A percentile compares a stretch with the other conserved stretches of the same genome.
These are phyloP conservation scores for Drosophila prostipennis DNA, from an alignment of 2,888 invertebrate genomes.

Conservation along the genomic window DNA sequence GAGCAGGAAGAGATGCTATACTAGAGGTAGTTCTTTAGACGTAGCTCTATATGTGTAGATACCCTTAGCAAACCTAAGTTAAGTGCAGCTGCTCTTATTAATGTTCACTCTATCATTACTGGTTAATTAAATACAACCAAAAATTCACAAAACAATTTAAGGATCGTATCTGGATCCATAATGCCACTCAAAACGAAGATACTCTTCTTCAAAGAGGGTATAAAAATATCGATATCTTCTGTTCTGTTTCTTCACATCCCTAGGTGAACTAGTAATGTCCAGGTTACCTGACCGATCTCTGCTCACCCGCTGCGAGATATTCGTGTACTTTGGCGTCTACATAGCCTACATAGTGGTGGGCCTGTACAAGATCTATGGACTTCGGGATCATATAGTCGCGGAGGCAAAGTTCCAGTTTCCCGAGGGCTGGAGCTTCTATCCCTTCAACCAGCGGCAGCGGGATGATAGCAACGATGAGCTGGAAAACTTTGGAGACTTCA, in stretches of 20 bases:
- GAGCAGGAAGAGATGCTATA: constrained; percentile 9
- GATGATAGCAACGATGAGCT: constrained; percentile 83
- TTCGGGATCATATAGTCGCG: constrained; percentile 69
- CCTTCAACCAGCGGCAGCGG: constrained; percentile 53
- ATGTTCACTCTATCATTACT: constrained; percentile 13
- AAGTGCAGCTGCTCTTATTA: constrained; percentile 4
- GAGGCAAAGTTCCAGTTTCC: constrained; percentile 70
- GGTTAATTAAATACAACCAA: constrained; percentile 11
- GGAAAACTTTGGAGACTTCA: constrained; percentile 79
- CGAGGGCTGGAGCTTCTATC: constrained; percentile 76
- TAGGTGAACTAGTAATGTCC: constrained; percentile 12
- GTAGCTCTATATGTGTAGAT: constrained; percentile 22
- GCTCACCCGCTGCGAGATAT: constrained; percentile 70
- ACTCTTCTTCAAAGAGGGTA: neutral
- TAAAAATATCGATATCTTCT: constrained; percentile 12
- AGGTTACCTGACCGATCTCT: constrained; percentile 25
- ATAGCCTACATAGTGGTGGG: constrained; percentile 80
- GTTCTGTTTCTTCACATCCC: constrained; percentile 1
- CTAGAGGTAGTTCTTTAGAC: constrained; percentile 9
- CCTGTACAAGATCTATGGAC: constrained; percentile 67
- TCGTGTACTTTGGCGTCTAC: constrained; percentile 80
- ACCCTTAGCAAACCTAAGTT: constrained; percentile 3
- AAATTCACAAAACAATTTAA: neutral
- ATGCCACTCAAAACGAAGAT: no score
- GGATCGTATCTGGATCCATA: neutral